Evolutionary conservation across 1,140 invertebrate genomes (phyloP), one percentile per base, ranked within the genome.

Genomic region (Linepithema humile): DNA sequence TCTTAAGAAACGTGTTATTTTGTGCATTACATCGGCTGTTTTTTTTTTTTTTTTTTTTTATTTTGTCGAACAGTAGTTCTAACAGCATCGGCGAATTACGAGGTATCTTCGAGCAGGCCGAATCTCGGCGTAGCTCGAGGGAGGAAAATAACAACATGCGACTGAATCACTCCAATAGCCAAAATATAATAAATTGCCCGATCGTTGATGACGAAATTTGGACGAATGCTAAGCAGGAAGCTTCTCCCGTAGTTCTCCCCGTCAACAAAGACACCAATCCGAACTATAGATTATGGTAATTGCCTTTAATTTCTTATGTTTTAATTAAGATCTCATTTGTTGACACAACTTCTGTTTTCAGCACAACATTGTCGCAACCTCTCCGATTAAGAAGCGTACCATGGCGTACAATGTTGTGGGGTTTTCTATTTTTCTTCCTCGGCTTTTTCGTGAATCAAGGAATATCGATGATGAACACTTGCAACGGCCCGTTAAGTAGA

Each of bases 131-230:
- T 29, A 87, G 80, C 53, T 94, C 92, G 0, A 72, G 77, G n/a
- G 94, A 94, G 72, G 94, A 94, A 83, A 93, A 92, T 80, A 92
- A 93, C 73, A 92, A 92, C 85, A 78, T 90, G 20, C 90, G 92
- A 67, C 86, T 78, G 2, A 59, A n/a, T 77, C 90, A 78, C 64
- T 67, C 84, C 17, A 90, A 67, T 64, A 90, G 78, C 64, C 73
- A 86, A 32, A 82, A 80, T 82, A 35, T 40, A 17, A 40, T 77
- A 5, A 85, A 70, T 45, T 75, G 35, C 29, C 60, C 85, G 3
- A 50, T 74, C 26, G 12, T 17, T 1, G 43, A 67, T 15, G 60
- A 80, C 83, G 78, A 32, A 40, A 55, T 83, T 85, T 80, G 65
- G 85, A 35, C 85, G 29, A 89, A 70, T 77, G 35, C 35, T 12